Conservation (phyloP, 2,888 invertebrate species). For the Eurytoma californica region DNA sequence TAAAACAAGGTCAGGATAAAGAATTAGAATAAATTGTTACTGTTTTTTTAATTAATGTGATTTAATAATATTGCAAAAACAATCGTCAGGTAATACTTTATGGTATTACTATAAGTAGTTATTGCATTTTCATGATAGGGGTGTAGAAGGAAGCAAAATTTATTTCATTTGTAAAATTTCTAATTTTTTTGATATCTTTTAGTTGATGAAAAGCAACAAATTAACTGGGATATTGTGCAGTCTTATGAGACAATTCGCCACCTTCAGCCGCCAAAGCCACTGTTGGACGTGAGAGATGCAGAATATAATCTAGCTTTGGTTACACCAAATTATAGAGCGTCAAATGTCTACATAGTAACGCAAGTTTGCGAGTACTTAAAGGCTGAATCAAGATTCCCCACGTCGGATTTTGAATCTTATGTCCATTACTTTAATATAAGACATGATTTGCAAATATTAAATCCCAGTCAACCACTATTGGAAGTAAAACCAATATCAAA, state of each 20-base stretch:
- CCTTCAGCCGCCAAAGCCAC: slow-evolving; percentile 66
- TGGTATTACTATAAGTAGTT: too few relatives aligned
- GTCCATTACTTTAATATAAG: slow-evolving; percentile 85
- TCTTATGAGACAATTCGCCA: slow-evolving; percentile 75
- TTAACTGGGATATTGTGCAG: slow-evolving; percentile 80
- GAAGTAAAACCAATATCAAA: slow-evolving; percentile 84
- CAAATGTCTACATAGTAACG: slow-evolving; percentile 81
- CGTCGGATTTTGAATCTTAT: slow-evolving; percentile 79
- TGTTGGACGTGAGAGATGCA: slow-evolving; percentile 78
- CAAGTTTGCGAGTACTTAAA: slow-evolving; percentile 81
- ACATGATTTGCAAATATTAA: slow-evolving; percentile 82
- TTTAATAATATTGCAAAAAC: too few relatives aligned
- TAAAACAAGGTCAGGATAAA: too few relatives aligned
- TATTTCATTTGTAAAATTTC: slow-evolving; percentile 61
- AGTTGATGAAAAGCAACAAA: slow-evolving; percentile 70
- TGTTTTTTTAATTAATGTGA: too few relatives aligned
- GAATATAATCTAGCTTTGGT: slow-evolving; percentile 86
- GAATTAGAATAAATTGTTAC: too few relatives aligned
- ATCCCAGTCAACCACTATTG: slow-evolving; percentile 84
- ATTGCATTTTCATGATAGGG: not conserved
- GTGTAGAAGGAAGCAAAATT: not conserved
- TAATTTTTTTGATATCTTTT: slow-evolving; percentile 72
- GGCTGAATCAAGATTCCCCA: slow-evolving; percentile 83
- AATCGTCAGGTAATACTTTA: too few relatives aligned
- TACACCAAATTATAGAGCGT: slow-evolving; percentile 87